Conservation (phyloP, 2,888 invertebrate species). For the Ryuthela nishihirai region DNA sequence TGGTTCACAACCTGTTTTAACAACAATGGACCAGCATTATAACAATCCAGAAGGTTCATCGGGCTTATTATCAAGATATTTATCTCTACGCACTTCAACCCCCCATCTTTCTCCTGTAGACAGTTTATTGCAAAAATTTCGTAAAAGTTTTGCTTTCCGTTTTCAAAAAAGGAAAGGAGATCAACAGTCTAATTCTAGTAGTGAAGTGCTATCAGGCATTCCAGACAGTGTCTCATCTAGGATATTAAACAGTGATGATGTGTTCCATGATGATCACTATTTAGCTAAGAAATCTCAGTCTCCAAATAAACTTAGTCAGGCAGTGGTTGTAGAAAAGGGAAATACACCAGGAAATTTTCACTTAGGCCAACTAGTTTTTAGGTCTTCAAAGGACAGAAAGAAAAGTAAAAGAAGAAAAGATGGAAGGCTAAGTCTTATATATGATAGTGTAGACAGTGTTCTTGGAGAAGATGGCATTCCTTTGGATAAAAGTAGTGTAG, state of each 20-base stretch:
- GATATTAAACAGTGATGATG: too few species aligned
- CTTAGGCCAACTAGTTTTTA: background rate
- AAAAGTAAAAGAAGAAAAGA: conserved; percentile 14
- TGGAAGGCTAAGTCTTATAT: conserved; percentile 14
- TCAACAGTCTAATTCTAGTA: background rate
- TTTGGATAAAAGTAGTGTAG: conserved; percentile 4
- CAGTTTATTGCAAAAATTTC: conserved; percentile 66
- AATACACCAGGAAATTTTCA: background rate
- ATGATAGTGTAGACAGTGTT: conserved; percentile 30
- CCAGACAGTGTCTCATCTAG: too few species aligned
- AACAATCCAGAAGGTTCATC: conserved; percentile 1
- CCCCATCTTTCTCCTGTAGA: conserved; percentile 46
- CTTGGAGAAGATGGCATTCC: too few species aligned
- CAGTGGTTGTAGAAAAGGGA: too few species aligned
- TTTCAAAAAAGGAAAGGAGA: conserved; percentile 55
- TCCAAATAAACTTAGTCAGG: too few species aligned
- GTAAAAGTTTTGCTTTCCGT: conserved; percentile 64
- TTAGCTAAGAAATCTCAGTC: too few species aligned
- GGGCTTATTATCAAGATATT: conserved; percentile 1
- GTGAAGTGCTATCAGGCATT: background rate
- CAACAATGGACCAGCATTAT: conserved; percentile 10
- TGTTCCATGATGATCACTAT: too few species aligned
- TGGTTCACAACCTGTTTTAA: conserved; percentile 22
- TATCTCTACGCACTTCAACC: conserved; percentile 23
- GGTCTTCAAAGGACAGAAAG: conserved; percentile 10